Evolutionary conservation across 1,140 invertebrate genomes (phyloP).

Genomic region (Heliconius congener): DNA sequence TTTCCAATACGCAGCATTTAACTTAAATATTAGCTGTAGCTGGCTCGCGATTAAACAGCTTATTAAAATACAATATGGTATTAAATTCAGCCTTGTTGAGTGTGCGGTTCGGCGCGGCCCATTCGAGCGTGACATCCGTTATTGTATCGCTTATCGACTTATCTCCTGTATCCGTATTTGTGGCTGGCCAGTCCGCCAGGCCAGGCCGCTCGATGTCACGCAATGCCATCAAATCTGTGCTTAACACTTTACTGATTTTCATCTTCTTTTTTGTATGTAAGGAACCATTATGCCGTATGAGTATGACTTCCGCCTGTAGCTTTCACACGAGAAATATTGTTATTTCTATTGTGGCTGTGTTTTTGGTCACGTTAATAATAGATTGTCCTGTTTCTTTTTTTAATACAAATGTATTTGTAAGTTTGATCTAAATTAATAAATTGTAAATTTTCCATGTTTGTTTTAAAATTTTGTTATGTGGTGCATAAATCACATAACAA

Average conservation of each 20-base stretch:
- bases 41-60: conserved; percentile 27
- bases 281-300: background rate
- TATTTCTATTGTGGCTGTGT: background rate
- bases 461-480: background rate
- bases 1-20: conserved; percentile 10
- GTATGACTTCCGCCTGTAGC: background rate
- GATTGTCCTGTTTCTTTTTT: too few species aligned
- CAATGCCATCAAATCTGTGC: conserved; percentile 10
- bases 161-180: conserved; percentile 41
- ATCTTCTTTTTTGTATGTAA: background rate
- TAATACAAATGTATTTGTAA: background rate
- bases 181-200: conserved; percentile 7
- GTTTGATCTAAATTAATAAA: background rate
- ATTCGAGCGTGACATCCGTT: conserved; percentile 48
- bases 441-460: background rate
- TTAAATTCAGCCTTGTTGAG: conserved; percentile 41
- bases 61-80: conserved; percentile 38
- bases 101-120: conserved; percentile 37
- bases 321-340: conserved; percentile 10
- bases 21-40: conserved; percentile 9
- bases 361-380: background rate
- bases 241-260: conserved; percentile 14
- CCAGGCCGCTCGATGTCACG: background rate
- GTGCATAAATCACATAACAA: too few species aligned
- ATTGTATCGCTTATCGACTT: conserved; percentile 42